Evolutionary conservation across 37 sponge, comb jelly and placozoan species (phyloP).

Genomic region (Beroe ovata): DNA sequence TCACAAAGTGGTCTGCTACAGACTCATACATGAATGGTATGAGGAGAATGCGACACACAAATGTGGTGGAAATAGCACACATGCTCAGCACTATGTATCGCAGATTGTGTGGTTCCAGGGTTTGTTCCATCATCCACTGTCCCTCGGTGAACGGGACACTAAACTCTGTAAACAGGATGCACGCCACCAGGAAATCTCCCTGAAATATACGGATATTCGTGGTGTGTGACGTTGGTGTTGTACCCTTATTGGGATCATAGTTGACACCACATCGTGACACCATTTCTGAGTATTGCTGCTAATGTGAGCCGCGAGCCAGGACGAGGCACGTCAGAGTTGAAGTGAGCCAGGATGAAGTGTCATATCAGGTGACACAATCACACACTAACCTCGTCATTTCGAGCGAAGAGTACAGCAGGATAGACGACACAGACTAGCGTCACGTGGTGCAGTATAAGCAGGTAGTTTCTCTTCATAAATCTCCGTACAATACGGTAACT

Average conservation of each 20-base stretch:
- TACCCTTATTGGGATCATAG: too few species aligned
- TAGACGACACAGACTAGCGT: background rate
- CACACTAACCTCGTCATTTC: conserved; percentile 42
- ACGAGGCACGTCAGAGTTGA: too few species aligned
- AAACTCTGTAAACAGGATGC: conserved; percentile 54
- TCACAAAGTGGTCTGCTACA: conserved; percentile 13
- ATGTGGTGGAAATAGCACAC: conserved; percentile 29
- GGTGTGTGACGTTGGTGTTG: too few species aligned
- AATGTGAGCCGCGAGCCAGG: too few species aligned
- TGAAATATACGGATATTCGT: background rate
- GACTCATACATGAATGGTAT: conserved; percentile 64
- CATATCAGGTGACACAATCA: too few species aligned
- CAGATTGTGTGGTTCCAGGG: conserved; percentile 49
- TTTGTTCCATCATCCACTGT: conserved; percentile 56
- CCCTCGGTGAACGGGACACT: conserved; percentile 26
- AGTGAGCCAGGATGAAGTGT: too few species aligned
- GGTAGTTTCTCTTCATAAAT: conserved; percentile 18
- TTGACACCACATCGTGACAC: too few species aligned
- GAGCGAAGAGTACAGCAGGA: conserved; percentile 49
- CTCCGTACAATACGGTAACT: conserved; percentile 38
- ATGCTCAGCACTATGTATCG: conserved; percentile 45
- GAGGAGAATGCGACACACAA: conserved; percentile 23
- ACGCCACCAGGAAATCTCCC: conserved; percentile 61
- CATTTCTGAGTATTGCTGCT: too few species aligned
- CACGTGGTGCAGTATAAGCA: conserved; percentile 4